Conservation (phyloP, 1,140 invertebrate species). For the Ips typographus region DNA sequence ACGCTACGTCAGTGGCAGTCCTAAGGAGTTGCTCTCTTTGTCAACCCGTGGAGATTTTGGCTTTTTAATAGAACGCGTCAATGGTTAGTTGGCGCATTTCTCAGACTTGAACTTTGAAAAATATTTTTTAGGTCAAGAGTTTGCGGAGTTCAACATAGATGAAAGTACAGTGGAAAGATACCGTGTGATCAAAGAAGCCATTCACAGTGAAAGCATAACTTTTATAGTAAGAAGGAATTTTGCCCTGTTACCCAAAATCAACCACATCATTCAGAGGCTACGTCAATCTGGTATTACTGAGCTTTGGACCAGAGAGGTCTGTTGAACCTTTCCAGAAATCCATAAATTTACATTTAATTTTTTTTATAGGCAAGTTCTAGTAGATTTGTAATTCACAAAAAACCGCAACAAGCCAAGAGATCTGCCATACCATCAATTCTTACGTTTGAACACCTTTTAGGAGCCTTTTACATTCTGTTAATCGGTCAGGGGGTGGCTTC, state of each 20-base stretch:
- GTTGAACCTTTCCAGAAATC: not conserved
- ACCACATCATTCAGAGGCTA: constrained; percentile 3
- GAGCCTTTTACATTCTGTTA: constrained; percentile 4
- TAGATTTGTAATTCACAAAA: not conserved
- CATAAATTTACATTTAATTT: not conserved
- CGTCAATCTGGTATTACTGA: not conserved
- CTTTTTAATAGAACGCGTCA: constrained; percentile 15
- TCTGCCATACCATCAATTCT: not conserved
- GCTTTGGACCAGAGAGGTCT: constrained; percentile 10
- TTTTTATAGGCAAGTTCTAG: not conserved
- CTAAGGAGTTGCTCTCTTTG: not conserved
- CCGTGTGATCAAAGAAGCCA: constrained; percentile 6
- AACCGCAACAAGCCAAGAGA: not conserved
- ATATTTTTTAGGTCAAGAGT: constrained; percentile 3
- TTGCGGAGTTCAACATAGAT: constrained; percentile 10
- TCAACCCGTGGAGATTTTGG: constrained; percentile 4
- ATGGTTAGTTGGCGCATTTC: not conserved
- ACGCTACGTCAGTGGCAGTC: not conserved
- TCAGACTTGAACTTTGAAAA: not conserved
- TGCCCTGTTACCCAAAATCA: not conserved
- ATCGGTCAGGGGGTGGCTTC: not conserved
- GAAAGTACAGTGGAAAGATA: constrained; percentile 7
- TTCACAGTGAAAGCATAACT: not conserved
- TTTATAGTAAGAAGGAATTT: constrained; percentile 11
- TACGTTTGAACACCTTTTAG: not conserved